phyloP scores from a whole-genome alignment of 2,113 vertebrate species.

The Abramis brama region DNA sequence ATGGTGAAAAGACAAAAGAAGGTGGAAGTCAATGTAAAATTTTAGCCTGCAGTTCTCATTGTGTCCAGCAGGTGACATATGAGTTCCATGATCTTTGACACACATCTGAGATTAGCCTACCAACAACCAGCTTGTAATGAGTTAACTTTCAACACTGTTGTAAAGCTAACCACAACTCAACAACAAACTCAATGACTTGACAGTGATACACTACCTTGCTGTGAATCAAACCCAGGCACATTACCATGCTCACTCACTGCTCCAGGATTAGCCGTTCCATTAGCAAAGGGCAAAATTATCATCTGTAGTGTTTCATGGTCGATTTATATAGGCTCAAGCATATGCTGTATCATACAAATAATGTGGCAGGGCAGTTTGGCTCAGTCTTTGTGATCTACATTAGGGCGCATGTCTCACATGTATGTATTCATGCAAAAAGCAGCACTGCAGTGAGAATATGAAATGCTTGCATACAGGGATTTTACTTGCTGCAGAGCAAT shows the following conservation, averaged over 20 bases:
- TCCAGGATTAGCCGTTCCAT: neutral
- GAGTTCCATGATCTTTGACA: conserved; percentile 59
- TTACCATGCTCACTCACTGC: neutral
- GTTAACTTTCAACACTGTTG: conserved; percentile 31
- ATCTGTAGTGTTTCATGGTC: neutral
- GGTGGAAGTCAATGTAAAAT: neutral
- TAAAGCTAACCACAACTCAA: conserved; percentile 25
- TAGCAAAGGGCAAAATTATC: conserved; percentile 36
- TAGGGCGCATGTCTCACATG: neutral
- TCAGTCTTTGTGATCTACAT: neutral
- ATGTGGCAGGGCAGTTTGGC: neutral
- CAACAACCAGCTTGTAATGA: conserved; percentile 27
- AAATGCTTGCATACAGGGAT: neutral
- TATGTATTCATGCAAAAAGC: neutral
- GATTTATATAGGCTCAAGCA: conserved; percentile 19
- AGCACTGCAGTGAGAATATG: neutral
- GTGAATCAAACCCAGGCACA: conserved; percentile 23
- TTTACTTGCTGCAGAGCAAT: neutral
- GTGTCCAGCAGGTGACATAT: conserved; percentile 69
- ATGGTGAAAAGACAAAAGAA: neutral
- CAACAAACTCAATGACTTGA: conserved; percentile 31
- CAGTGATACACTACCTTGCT: neutral
- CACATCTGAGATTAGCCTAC: too few species aligned
- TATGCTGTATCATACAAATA: neutral
- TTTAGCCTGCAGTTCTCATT: conserved; percentile 16